Base-by-base conservation (phyloP, 2,888 invertebrate species). In the Ormyrus nitidulus region DNA sequence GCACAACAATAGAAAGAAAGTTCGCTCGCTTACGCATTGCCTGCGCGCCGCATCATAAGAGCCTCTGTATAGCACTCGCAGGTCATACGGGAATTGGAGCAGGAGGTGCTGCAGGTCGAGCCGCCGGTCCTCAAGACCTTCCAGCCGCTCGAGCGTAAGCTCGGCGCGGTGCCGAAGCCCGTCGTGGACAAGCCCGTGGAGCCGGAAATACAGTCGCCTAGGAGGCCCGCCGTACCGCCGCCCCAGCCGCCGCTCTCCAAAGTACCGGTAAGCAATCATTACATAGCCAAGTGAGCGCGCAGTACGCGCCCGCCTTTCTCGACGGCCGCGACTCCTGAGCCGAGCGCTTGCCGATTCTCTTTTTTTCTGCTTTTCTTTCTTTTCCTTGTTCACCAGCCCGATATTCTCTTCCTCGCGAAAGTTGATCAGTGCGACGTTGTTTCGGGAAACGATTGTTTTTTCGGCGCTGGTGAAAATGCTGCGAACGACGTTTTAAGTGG, bases 241-340 rank as follows among this genome's bases (percentile, higher is more conserved):
- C 91, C 91, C 6, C 91, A 91, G 53, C 91, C 90, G 80, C 90
- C 91, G 53, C 87, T 90, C 61, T 80, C 87, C 53, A 91, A 91
- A 84, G 87, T 89, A 80, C 89, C 90, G 13, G 91, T 91, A 83
- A 85, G 89, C 86, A 34, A 61, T 59, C 68, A 58, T 73, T 70
- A 51, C 46, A 13, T 49, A 6, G 19, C 5, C 49, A 62, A 8
- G 10, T 7, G 13, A 5, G 34, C 34, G 54, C 56, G 64, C 79
- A 74, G 79, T 79, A 34, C n/a, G 58, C 56, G 64, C 34, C 56
- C 59, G 44, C 72, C 66, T 72, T 66, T 64, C 65, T 13, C 49
- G 11, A 64, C n/a, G 34, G 44, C 51, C 48, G 34, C 7, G 53
- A 4, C 13, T 9, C 46, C 46, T 7, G 58, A 54, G 11, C 4